These are phyloP conservation scores for Stegana nigrithorax DNA, from an alignment of 2,888 invertebrate species.

Conservation along the genomic window DNA sequence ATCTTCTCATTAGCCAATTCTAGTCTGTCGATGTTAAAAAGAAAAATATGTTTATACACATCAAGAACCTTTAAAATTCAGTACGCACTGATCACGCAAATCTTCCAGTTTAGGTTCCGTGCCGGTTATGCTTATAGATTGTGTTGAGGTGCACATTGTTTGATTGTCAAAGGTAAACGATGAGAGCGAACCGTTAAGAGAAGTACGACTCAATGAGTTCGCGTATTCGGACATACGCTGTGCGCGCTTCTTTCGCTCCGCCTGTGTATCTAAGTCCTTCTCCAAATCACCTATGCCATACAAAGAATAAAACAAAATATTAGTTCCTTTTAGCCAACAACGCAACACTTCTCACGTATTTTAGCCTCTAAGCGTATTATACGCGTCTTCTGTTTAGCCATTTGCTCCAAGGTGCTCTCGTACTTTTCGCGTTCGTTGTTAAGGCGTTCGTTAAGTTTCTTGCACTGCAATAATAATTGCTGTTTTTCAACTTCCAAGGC, in stretches of 20 bases:
- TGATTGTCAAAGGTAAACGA: conserved; percentile 64
- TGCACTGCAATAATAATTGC: conserved; percentile 51
- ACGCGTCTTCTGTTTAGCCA: conserved; percentile 58
- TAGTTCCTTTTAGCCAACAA: background rate
- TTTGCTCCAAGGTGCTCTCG: conserved; percentile 48
- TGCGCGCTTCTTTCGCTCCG: conserved; percentile 60
- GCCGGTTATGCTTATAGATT: too few relatives aligned
- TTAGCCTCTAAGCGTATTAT: conserved; percentile 60
- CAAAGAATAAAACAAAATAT: background rate
- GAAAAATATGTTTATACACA: background rate
- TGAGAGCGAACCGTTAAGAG: conserved; percentile 45
- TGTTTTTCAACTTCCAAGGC: conserved; percentile 64
- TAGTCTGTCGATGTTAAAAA: conserved; percentile 57
- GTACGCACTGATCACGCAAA: conserved; percentile 58
- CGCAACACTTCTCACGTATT: conserved; percentile 47
- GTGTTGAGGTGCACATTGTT: conserved; percentile 37
- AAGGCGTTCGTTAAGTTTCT: conserved; percentile 50
- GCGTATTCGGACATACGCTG: conserved; percentile 65
- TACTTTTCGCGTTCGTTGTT: conserved; percentile 52
- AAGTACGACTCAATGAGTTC: conserved; percentile 45
- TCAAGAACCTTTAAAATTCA: background rate
- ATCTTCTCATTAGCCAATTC: conserved; percentile 65
- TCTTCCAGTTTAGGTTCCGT: conserved; percentile 51
- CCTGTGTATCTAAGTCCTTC: conserved; percentile 55
- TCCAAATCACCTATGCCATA: conserved; percentile 59